phyloP scores from a whole-genome alignment of 2,888 invertebrate species.

The Rambutsinella grinnellia region DNA sequence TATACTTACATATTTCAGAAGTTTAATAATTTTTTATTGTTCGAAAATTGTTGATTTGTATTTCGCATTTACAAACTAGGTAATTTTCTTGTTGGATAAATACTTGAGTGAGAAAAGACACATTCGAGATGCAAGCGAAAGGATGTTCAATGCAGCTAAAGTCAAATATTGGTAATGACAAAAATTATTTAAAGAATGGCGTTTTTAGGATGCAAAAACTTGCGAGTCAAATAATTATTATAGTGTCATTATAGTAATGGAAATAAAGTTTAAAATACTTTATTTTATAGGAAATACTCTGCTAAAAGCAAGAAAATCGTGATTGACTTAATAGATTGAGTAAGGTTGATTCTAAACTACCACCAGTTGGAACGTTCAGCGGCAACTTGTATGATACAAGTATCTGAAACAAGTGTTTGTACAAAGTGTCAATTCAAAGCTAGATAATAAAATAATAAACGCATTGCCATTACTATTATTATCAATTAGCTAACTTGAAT shows the following conservation, averaged over 20 bases:
- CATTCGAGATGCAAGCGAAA: slow-evolving; percentile 81
- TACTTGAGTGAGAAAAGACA: slow-evolving; percentile 78
- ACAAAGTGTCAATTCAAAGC: too few species aligned
- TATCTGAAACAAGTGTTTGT: too few species aligned
- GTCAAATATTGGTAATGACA: slow-evolving; percentile 77
- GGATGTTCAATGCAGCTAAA: slow-evolving; percentile 85
- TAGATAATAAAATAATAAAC: too few species aligned
- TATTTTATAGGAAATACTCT: slow-evolving; percentile 73
- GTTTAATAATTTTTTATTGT: neutral
- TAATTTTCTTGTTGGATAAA: slow-evolving; percentile 87
- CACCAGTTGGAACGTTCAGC: too few species aligned
- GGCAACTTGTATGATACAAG: too few species aligned
- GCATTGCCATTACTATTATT: too few species aligned
- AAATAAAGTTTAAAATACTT: neutral
- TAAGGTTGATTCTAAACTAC: too few species aligned
- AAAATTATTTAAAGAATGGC: neutral
- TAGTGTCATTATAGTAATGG: too few species aligned
- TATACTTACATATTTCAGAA: neutral
- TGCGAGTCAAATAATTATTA: too few species aligned
- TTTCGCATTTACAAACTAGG: slow-evolving; percentile 66
- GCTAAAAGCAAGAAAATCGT: slow-evolving; percentile 76
- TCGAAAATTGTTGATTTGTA: neutral
- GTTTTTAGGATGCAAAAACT: too few species aligned
- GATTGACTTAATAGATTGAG: too few species aligned
- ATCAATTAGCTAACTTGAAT: too few species aligned